phyloP scores from a whole-genome alignment of 2,113 vertebrate species.

The Barnardius zonarius region DNA sequence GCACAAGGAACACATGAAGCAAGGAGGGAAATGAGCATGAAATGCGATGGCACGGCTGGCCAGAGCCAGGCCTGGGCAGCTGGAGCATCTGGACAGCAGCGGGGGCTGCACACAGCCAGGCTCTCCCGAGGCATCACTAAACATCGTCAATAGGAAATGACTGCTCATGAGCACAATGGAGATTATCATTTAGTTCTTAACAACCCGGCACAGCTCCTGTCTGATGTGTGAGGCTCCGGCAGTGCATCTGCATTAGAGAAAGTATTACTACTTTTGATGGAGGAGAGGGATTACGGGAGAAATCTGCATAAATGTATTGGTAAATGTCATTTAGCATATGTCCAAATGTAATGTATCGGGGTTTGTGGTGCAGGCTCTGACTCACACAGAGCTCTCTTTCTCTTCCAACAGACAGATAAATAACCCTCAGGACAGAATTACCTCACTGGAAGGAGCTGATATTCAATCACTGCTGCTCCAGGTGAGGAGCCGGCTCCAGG shows the following conservation, averaged over 20 bases:
- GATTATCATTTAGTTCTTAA: neutral
- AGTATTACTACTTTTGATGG: constrained; percentile 45
- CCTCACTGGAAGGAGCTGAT: neutral
- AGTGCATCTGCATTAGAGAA: constrained; percentile 43
- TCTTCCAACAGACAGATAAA: constrained; percentile 8
- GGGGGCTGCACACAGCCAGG: neutral
- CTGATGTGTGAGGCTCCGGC: constrained; percentile 3
- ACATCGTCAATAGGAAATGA: neutral
- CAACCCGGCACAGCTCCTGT: constrained; percentile 9
- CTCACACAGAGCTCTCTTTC: neutral
- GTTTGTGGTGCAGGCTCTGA: constrained; percentile 32
- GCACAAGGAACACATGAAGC: neutral
- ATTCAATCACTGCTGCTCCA: neutral
- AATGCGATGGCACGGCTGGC: neutral
- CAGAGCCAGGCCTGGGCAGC: neutral
- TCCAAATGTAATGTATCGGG: constrained; percentile 42
- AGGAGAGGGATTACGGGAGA: constrained; percentile 60
- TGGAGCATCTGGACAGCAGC: neutral
- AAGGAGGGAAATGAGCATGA: neutral
- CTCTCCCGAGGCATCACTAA: neutral
- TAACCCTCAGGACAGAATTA: constrained; percentile 20
- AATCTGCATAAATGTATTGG: constrained; percentile 60
- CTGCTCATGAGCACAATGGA: constrained; percentile 54
- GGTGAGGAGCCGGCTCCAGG: neutral
- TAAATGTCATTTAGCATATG: constrained; percentile 57